These are phyloP conservation scores for Coracias cyanogaster DNA, from an alignment of 2,797 vertebrate species.

Conservation along the genomic window DNA sequence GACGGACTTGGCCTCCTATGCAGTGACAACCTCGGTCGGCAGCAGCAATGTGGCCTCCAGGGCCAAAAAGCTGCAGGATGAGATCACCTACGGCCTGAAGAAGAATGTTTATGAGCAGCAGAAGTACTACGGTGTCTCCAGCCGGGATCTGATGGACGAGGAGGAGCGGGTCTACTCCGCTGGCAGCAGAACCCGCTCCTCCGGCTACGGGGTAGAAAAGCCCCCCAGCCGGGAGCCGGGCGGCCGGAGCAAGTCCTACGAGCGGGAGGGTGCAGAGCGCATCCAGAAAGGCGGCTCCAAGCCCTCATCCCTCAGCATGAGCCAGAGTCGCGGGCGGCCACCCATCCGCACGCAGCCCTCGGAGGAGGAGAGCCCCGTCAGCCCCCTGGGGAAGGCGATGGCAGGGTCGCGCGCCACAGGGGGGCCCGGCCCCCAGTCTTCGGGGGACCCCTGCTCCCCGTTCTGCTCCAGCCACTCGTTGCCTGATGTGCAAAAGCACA, in stretches of 20 bases:
- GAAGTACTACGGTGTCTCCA: slow-evolving; percentile 90
- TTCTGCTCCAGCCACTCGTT: slow-evolving; percentile 99
- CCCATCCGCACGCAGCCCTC: slow-evolving; percentile 93
- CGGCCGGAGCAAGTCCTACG: slow-evolving; percentile 92
- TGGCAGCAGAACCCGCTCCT: slow-evolving; percentile 88
- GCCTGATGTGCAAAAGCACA: slow-evolving; percentile 98
- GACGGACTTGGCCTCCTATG: slow-evolving; percentile 94
- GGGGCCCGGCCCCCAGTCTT: slow-evolving; percentile 82
- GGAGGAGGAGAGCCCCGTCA: slow-evolving; percentile 96
- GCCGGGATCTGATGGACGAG: slow-evolving; percentile 89
- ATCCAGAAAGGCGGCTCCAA: slow-evolving; percentile 88
- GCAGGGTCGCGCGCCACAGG: slow-evolving; percentile 85
- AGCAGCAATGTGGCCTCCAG: slow-evolving; percentile 90
- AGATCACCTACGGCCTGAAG: slow-evolving; percentile 91
- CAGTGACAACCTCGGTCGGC: slow-evolving; percentile 86
- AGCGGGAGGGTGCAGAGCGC: slow-evolving; percentile 89
- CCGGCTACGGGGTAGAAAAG: slow-evolving; percentile 92
- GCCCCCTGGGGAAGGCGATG: slow-evolving; percentile 91
- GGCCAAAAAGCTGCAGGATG: slow-evolving; percentile 91
- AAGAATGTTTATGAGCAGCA: slow-evolving; percentile 96
- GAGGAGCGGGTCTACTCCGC: slow-evolving; percentile 90
- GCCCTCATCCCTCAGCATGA: slow-evolving; percentile 80
- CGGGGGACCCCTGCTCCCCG: slow-evolving; percentile 89
- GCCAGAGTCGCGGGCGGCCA: slow-evolving; percentile 87
- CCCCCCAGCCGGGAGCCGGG: slow-evolving; percentile 88